A percentile compares a stretch with the other conserved stretches of the same genome.
Evolutionary conservation across 2,888 invertebrate species (phyloP).

Genomic region (Acronicta aceris): DNA sequence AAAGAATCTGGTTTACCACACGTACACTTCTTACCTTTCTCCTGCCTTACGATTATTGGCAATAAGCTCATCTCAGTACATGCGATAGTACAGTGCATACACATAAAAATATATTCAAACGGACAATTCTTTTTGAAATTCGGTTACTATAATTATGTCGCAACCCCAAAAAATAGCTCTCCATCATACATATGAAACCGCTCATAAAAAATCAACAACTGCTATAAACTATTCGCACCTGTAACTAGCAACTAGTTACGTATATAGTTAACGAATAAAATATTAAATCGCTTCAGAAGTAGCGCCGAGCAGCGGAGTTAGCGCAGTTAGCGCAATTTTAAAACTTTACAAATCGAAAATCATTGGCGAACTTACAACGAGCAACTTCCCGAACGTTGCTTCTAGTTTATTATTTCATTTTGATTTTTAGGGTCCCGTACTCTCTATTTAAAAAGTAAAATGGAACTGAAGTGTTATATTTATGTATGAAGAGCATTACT

Average conservation of each 20-base stretch:
- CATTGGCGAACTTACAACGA: constrained; percentile 55
- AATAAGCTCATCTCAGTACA: no score
- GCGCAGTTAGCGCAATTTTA: constrained; percentile 58
- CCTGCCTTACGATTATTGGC: no score
- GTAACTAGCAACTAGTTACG: constrained; percentile 46
- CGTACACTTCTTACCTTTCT: no score
- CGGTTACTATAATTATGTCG: background rate
- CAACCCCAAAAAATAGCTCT: background rate
- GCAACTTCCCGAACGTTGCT: constrained; percentile 49
- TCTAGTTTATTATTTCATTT: constrained; percentile 65
- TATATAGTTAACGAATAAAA: constrained; percentile 54
- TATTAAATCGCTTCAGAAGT: constrained; percentile 54
- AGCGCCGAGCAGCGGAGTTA: constrained; percentile 49
- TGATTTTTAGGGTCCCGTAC: constrained; percentile 37
- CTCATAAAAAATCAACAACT: constrained; percentile 29
- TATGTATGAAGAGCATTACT: no score
- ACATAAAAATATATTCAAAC: no score
- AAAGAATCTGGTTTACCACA: no score
- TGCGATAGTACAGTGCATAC: no score
- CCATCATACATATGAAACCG: constrained; percentile 1
- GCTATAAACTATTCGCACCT: constrained; percentile 48
- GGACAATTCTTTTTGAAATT: no score
- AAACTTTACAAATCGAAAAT: constrained; percentile 61
- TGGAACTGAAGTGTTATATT: no score
- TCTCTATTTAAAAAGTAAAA: background rate